These are phyloP conservation scores for Perca schrenkii DNA, from an alignment of 2,113 vertebrate species.

Conservation along the genomic window DNA sequence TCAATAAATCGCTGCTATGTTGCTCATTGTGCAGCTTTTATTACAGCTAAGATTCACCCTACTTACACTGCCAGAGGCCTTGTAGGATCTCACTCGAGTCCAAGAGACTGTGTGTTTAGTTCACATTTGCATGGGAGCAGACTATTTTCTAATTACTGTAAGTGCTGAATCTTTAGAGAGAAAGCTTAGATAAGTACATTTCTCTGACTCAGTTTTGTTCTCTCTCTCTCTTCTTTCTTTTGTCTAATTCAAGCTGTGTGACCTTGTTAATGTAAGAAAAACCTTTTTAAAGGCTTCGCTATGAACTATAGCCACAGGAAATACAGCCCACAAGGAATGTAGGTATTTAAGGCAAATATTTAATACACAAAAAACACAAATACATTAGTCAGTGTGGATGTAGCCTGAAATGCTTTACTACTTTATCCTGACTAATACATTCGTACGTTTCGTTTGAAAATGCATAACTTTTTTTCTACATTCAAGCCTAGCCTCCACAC, in stretches of 20 bases:
- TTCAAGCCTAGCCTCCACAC: too few species aligned
- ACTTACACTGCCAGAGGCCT: slow-evolving; percentile 21
- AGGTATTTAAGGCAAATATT: background rate
- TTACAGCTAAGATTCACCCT: slow-evolving; percentile 17
- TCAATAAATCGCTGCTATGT: slow-evolving; percentile 38
- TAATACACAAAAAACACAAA: background rate
- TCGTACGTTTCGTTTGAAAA: too few species aligned
- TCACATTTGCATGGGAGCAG: slow-evolving; percentile 32
- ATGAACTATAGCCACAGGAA: background rate
- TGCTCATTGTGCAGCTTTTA: slow-evolving; percentile 47
- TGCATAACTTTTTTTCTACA: too few species aligned
- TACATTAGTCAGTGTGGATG: too few species aligned
- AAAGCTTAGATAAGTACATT: slow-evolving; percentile 30
- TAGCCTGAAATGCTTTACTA: too few species aligned
- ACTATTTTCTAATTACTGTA: slow-evolving; percentile 42
- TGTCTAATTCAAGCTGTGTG: slow-evolving; percentile 17
- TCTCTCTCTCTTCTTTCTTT: background rate
- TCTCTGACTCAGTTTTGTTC: slow-evolving; percentile 16
- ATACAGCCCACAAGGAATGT: background rate
- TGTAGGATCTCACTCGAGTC: slow-evolving; percentile 1
- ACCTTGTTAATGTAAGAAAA: slow-evolving; percentile 7
- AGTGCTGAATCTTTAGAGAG: slow-evolving; percentile 32
- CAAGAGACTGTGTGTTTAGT: background rate
- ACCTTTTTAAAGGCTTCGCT: background rate
- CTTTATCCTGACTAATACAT: too few species aligned